Evolutionary conservation across 2,113 vertebrate genomes (phyloP).

Genomic region (Hippocampus comes): DNA sequence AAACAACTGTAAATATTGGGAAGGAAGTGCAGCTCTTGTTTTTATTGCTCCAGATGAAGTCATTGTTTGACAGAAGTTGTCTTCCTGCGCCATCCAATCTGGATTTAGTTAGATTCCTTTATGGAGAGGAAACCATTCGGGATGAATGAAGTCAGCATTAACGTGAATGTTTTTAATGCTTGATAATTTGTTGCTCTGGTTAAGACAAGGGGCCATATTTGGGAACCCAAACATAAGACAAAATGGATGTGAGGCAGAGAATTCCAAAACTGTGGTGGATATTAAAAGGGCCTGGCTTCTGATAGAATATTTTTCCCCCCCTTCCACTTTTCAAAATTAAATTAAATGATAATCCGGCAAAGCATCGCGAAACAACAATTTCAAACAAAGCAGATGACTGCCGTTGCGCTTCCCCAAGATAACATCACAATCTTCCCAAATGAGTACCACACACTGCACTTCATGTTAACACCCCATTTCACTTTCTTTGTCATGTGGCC

Average conservation of each 20-base stretch:
- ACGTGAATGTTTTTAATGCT: not conserved
- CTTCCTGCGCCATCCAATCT: not conserved
- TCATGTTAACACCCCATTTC: constrained; percentile 20
- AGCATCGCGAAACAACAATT: not conserved
- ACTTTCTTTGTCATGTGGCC: constrained; percentile 38
- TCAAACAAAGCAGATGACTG: not conserved
- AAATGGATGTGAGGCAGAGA: too few relatives aligned
- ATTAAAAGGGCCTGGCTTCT: too few relatives aligned
- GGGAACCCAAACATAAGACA: not conserved
- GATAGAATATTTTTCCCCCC: too few relatives aligned
- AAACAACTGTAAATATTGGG: constrained; percentile 24
- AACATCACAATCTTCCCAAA: not conserved
- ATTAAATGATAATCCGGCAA: not conserved
- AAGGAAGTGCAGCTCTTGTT: constrained; percentile 3
- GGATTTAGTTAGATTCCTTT: not conserved
- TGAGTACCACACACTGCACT: not conserved
- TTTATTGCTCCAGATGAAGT: constrained; percentile 16
- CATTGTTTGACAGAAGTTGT: constrained; percentile 15
- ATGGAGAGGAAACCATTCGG: not conserved
- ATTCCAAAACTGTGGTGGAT: too few relatives aligned
- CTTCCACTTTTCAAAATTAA: not conserved
- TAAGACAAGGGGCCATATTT: not conserved
- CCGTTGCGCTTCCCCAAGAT: not conserved
- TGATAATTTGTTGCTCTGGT: not conserved
- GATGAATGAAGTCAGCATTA: not conserved